Evolutionary conservation across 2,113 vertebrate genomes (phyloP).

Genomic region (Peromyscus maniculatus): DNA sequence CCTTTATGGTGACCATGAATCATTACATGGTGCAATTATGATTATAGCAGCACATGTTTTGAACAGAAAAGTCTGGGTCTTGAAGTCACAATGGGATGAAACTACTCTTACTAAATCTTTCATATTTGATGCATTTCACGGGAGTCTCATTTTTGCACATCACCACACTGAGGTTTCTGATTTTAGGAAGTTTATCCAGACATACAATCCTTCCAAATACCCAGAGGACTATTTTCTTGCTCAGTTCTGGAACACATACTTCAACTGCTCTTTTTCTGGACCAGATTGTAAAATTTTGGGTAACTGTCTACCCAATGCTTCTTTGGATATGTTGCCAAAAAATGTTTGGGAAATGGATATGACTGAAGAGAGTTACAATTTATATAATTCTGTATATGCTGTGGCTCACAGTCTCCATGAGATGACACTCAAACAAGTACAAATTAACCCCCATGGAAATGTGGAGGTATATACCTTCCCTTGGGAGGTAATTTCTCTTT

Average conservation of each 20-base stretch:
- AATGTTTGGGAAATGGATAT: not conserved
- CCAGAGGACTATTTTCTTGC: not conserved
- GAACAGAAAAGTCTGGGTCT: not conserved
- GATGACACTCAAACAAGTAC: not conserved
- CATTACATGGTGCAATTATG: not conserved
- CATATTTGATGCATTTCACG: not conserved
- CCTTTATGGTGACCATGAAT: not conserved
- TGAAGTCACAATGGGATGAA: not conserved
- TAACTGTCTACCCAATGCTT: not conserved
- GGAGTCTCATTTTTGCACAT: not conserved
- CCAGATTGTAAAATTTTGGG: not conserved
- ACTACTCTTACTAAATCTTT: accelerated
- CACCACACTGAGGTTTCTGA: not conserved
- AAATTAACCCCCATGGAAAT: not conserved
- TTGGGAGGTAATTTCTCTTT: not conserved
- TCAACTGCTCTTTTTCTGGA: not conserved
- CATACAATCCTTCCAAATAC: not conserved
- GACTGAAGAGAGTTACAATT: not conserved
- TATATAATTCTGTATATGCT: not conserved
- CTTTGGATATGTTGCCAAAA: not conserved
- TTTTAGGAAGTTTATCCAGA: not conserved
- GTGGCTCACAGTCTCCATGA: not conserved
- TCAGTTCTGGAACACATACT: accelerated
- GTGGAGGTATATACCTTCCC: not conserved
- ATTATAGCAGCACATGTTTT: not conserved